phyloP scores from a whole-genome alignment of 2,888 invertebrate genomes.

The Asteroscopus sphinx region DNA sequence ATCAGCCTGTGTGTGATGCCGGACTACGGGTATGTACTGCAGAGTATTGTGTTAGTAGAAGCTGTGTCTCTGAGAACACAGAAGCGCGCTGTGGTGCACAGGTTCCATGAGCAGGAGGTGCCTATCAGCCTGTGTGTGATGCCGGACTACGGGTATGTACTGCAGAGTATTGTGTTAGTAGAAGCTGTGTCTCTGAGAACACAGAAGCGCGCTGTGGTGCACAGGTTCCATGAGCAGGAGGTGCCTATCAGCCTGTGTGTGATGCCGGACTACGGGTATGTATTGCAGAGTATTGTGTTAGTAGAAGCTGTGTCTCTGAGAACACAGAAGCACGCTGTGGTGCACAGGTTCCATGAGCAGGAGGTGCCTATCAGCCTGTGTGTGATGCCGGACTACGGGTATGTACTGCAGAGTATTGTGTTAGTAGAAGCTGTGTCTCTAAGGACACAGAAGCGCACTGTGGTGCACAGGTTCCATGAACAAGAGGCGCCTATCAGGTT shows the following conservation, averaged over 20 bases:
- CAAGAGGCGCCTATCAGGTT: too few relatives aligned
- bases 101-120: constrained; percentile 89
- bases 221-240: constrained; percentile 90
- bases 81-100: constrained; percentile 90
- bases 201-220: constrained; percentile 89
- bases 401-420: constrained; percentile 45
- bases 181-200: constrained; percentile 92
- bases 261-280: constrained; percentile 91
- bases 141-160: constrained; percentile 91
- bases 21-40: constrained; percentile 89
- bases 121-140: constrained; percentile 92
- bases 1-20: constrained; percentile 92
- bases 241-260: constrained; percentile 92
- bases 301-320: constrained; percentile 91
- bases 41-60: constrained; percentile 73
- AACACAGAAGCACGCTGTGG: constrained; percentile 89
- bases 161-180: not conserved
- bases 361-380: constrained; percentile 93
- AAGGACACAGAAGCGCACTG: too few relatives aligned
- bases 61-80: constrained; percentile 90
- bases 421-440: too few relatives aligned
- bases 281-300: not conserved
- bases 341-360: constrained; percentile 89
- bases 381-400: constrained; percentile 92
- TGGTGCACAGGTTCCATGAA: too few relatives aligned